A percentile compares a stretch with the other conserved stretches of the same genome.
phyloP scores from a whole-genome alignment of 2,888 invertebrate genomes.

The Agelastica alni region DNA sequence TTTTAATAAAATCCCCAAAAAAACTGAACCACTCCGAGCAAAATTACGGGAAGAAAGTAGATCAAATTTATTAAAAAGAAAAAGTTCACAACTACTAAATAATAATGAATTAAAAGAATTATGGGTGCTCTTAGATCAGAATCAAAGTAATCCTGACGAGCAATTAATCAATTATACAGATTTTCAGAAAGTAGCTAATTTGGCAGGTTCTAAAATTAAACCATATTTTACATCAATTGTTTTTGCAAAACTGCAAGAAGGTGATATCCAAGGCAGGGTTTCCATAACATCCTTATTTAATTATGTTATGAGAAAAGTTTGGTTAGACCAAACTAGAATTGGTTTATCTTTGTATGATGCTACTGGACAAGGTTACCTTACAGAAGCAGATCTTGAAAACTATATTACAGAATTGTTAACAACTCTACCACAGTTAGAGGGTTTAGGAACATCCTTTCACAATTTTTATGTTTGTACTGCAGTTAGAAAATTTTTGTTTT shows the following conservation, averaged over 20 bases:
- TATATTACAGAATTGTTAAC: slow-evolving; percentile 94
- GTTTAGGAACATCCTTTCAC: slow-evolving; percentile 90
- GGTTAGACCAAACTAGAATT: slow-evolving; percentile 93
- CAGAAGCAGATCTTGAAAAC: slow-evolving; percentile 84
- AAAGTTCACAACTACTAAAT: slow-evolving; percentile 81
- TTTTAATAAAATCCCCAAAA: slow-evolving; percentile 75
- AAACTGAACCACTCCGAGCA: slow-evolving; percentile 75
- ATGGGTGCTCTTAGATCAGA: slow-evolving; percentile 82
- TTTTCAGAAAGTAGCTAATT: slow-evolving; percentile 76
- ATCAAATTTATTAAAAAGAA: slow-evolving; percentile 83
- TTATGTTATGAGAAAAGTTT: slow-evolving; percentile 93
- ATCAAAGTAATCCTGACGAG: slow-evolving; percentile 78
- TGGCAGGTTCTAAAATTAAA: slow-evolving; percentile 64
- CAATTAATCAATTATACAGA: slow-evolving; percentile 84
- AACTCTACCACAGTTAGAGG: slow-evolving; percentile 86
- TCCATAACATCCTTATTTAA: slow-evolving; percentile 90
- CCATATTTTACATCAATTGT: slow-evolving; percentile 83
- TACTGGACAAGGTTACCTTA: slow-evolving; percentile 71
- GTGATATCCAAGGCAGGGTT: slow-evolving; percentile 84
- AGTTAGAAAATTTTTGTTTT: slow-evolving; percentile 94
- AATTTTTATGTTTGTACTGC: slow-evolving; percentile 97
- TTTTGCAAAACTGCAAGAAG: slow-evolving; percentile 85
- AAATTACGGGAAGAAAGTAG: slow-evolving; percentile 88
- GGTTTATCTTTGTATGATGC: slow-evolving; percentile 92
- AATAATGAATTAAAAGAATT: slow-evolving; percentile 83